These are phyloP conservation scores for mouse (Mus musculus) DNA, from an alignment of 2,113 vertebrate species.

Conservation along the genomic window GRCm39 chr4:50825001-50825500, in stretches of 20 bases:
- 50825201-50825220: conserved; percentile 39
- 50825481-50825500: neutral
- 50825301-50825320: conserved; percentile 43
- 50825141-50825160: conserved; percentile 58
- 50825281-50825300: conserved; percentile 64
- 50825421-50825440: neutral
- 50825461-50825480: neutral
- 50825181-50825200: conserved; percentile 36
- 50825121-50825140: conserved; percentile 5
- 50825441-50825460: neutral
- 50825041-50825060: neutral
- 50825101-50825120: conserved; percentile 13
- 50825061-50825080: neutral
- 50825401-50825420: neutral
- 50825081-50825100: neutral
- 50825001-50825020: conserved; percentile 7
- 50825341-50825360: conserved; percentile 22
- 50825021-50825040: neutral
- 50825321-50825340: conserved; percentile 58
- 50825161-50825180: conserved; percentile 31
- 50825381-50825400: conserved; percentile 12
- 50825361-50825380: conserved; percentile 1
- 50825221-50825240: conserved; percentile 3
- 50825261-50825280: conserved; percentile 50
- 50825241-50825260: conserved; percentile 63